Base-by-base conservation (phyloP, 2,888 invertebrate species). In the Parnassius smintheus region DNA sequence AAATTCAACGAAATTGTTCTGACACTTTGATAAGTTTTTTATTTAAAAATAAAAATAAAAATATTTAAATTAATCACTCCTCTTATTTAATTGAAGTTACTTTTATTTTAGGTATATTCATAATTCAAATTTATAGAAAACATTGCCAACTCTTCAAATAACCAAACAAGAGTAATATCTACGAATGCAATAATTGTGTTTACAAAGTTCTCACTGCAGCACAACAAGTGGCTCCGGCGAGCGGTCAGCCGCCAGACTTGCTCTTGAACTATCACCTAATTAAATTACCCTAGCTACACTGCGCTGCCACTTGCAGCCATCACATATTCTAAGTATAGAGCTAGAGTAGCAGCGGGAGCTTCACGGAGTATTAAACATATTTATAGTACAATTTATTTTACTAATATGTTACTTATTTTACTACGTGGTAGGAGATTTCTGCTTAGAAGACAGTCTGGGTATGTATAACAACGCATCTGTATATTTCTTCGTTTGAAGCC, bases 251-350 rank as follows among this genome's bases (percentile, higher is more conserved):
- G 35, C 25, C n/a, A 13, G 13, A n/a, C 51, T 44, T 44, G n/a
- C 51, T 42, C 12, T 25, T 25, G 51, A 51, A 44, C 45, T 58
- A 51, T 58, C 44, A 58, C 51, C 51, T 58, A 44, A 58, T 58
- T 58, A 58, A 12, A 51, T 51, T 50, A 44, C 58, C 51, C 18
- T 44, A 42, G 13, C 35, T 35, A n/a, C 48, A 48, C 35, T 35
- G 35, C 48, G 56, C 35, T 25, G 48, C 56, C 22, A 35, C 46
- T 48, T 48, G 48, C 56, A 9, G 3, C 12, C 35, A 46, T 48
- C 22, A 25, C 46, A 8, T 11, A 22, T 22, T 25, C 25, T 44
- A n/a, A 35, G 41, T 12, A 46, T 18, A 22, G 56, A 46, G 56
- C 46, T 46, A 56, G 13, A 46, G 12, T 12, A 12, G 12, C 46